Percentiles rank a stretch among this genome's conserved stretches.
Conservation (phyloP, 2,113 vertebrate genomes). For the Pardalotus punctatus region DNA sequence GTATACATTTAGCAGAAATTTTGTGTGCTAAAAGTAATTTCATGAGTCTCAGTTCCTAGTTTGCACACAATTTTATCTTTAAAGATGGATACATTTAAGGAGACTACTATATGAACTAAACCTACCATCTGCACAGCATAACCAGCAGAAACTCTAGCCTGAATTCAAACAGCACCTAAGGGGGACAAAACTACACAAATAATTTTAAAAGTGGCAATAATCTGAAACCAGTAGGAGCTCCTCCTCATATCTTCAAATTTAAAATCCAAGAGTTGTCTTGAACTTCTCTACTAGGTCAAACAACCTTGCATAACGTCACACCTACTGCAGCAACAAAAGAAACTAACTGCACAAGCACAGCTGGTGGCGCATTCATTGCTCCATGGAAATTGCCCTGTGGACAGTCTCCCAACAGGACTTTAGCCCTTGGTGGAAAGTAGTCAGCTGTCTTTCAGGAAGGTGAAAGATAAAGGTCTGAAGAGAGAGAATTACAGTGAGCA, state of each 20-base stretch:
- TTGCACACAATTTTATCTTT: background rate
- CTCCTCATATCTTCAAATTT: background rate
- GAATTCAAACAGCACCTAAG: background rate
- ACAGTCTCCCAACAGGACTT: background rate
- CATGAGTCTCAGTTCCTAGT: background rate
- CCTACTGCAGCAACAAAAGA: background rate
- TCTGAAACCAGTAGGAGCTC: background rate
- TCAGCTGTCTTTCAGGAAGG: background rate
- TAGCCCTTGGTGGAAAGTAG: background rate
- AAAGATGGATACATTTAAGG: background rate
- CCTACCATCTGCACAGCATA: background rate
- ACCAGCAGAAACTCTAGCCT: background rate
- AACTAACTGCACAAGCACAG: background rate
- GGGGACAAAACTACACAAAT: fast-evolving
- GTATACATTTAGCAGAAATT: background rate
- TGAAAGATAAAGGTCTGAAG: background rate
- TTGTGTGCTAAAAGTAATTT: background rate
- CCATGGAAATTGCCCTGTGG: background rate
- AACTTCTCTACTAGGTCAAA: background rate
- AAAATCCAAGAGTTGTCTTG: background rate
- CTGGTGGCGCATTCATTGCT: background rate
- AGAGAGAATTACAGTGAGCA: background rate
- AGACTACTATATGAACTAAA: background rate
- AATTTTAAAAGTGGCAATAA: background rate
- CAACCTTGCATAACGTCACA: background rate